phyloP scores from a whole-genome alignment of 1,140 invertebrate species.

The Laupala kohalensis region DNA sequence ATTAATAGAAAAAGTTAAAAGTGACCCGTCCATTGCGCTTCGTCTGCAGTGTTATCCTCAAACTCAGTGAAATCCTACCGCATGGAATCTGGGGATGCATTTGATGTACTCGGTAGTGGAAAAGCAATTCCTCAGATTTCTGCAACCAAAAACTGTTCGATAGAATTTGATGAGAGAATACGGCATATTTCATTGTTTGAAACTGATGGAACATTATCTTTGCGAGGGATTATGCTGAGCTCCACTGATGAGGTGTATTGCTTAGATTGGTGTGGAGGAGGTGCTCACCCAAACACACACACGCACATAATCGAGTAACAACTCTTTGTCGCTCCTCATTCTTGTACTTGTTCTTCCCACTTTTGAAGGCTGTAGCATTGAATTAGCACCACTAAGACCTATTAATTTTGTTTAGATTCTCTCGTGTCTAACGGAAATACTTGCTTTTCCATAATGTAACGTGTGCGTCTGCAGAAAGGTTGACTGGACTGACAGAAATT shows the following conservation, averaged over 20 bases:
- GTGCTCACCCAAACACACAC: no score
- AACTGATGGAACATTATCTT: no score
- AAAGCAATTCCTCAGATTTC: background rate
- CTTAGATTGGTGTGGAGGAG: no score
- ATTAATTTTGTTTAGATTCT: no score
- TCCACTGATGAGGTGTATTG: background rate
- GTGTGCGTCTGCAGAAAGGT: background rate
- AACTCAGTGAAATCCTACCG: conserved; percentile 40
- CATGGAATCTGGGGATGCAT: background rate
- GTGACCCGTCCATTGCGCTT: conserved; percentile 94
- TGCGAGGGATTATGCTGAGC: background rate
- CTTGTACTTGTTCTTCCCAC: no score
- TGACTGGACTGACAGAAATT: background rate
- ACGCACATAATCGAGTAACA: no score
- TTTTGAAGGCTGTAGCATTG: no score
- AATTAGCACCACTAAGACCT: no score
- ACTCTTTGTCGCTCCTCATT: no score
- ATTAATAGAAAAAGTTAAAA: conserved; percentile 96
- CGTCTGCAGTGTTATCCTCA: conserved; percentile 90
- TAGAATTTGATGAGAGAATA: background rate
- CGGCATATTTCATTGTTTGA: background rate
- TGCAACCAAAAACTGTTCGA: background rate
- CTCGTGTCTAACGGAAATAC: background rate
- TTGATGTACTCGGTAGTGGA: background rate
- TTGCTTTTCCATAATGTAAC: background rate